phyloP scores from a whole-genome alignment of 2,797 vertebrate species.

The Hirundo rustica region DNA sequence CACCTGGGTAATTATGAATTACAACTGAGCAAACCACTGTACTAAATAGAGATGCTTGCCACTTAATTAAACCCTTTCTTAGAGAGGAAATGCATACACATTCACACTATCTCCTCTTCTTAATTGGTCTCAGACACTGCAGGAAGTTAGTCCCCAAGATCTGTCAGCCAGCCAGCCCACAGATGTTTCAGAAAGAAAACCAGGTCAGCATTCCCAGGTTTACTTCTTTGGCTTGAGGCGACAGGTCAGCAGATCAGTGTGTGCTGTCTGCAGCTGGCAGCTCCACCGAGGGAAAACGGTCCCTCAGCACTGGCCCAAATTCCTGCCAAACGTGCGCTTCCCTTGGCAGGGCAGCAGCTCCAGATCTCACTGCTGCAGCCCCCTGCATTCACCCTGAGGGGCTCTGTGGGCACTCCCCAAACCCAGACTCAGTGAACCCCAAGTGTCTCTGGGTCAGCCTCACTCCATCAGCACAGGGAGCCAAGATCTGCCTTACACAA shows the following conservation, averaged over 20 bases:
- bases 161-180: conserved; percentile 46
- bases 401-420: neutral
- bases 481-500: neutral
- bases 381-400: neutral
- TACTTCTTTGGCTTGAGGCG: neutral
- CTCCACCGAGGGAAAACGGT: neutral
- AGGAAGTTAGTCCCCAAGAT: conserved; percentile 42
- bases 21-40: neutral
- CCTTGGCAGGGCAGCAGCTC: neutral
- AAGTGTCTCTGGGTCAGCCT: neutral
- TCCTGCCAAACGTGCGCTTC: neutral
- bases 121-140: conserved; percentile 58
- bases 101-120: conserved; percentile 31
- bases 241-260: conserved; percentile 55
- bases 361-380: neutral
- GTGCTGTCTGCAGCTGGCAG: conserved; percentile 25
- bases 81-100: conserved; percentile 36
- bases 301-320: neutral
- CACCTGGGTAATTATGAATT: conserved; percentile 45
- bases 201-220: conserved; percentile 58
- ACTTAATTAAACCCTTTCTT: conserved; percentile 53
- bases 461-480: too few species aligned
- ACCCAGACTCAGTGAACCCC: neutral
- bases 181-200: conserved; percentile 32
- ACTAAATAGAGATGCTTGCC: conserved; percentile 33